Base-by-base conservation (phyloP, 2,888 invertebrate species). In the Morinoia aosen region DNA sequence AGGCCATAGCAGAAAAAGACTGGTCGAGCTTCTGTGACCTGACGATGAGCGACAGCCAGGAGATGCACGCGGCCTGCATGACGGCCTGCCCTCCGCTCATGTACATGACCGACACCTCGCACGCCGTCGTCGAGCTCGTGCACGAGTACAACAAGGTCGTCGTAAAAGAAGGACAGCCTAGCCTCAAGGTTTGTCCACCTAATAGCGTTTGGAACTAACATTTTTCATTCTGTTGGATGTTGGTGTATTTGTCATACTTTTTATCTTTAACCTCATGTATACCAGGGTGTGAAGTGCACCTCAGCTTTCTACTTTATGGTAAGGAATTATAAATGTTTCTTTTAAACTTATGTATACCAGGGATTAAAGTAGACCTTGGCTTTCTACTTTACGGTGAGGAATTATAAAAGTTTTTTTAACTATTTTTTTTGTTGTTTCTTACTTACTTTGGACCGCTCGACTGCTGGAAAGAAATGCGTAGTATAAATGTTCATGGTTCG, bases 11-110 rank as follows among this genome's bases (percentile, higher is more conserved):
- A 95, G 97, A 98, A 0, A 98, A 97, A 97, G 98, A 99, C 97
- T 99, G 99, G 97, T 97, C 98, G 58, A 98, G 97, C 91, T 99
- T 99, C 97, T 99, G 99, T n/a, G 98, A 98, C 97, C 98, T 99
- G 56, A 99, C 99, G 0, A 99, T 99, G 98, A 98, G 98, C 97
- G 99, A 99, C 97, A 99, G 99, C 96, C 99, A 99, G 98, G 99
- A 99, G 97, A 98, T 99, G 97, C 99, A 99, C 98, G 99, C 99
- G 0, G 98, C 99, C 58, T 99, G 99, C 97, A 97, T 99, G 96
- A 99, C 99, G 97, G 98, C 99, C 0, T 99, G 98, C 97, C 99
- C 99, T 48, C 99, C 99, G 0, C 98, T 98, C 97, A 98, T 98
- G 33, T 99, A 99, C 97, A 98, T 99, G 98, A 99, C 98, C 97